Conservation (phyloP, 30 jellyfish, hydroid and myxozoan genomes). For the Catostylus mosaicus region DNA sequence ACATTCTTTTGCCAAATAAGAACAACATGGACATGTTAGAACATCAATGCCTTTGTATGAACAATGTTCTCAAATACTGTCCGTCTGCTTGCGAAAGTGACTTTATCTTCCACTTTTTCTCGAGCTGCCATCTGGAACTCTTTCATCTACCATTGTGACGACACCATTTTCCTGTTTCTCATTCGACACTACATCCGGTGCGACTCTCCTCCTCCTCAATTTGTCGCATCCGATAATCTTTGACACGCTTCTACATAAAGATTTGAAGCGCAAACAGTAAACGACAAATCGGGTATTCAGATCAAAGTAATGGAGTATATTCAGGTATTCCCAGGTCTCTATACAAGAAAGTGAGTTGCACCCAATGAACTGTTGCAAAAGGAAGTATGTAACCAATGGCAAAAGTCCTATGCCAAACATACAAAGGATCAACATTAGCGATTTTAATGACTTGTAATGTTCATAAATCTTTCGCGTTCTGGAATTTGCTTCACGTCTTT, state of each 20-base stretch:
- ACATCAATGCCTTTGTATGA: too few species aligned
- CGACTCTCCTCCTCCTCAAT: constrained; percentile 19
- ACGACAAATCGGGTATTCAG: constrained; percentile 54
- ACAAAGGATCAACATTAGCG: constrained; percentile 30
- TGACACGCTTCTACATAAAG: constrained; percentile 27
- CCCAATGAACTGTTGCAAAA: constrained; percentile 19
- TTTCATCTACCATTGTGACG: constrained; percentile 49
- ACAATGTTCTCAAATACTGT: too few species aligned
- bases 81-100: too few species aligned
- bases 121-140: background rate
- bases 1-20: too few species aligned
- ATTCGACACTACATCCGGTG: constrained; percentile 13
- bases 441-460: constrained; percentile 49
- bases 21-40: too few species aligned
- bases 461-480: constrained; percentile 39
- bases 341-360: constrained; percentile 37
- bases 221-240: constrained; percentile 31
- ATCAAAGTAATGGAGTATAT: constrained; percentile 38
- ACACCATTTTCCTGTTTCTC: constrained; percentile 42
- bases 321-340: constrained; percentile 54
- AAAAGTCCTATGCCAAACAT: constrained; percentile 74
- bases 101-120: background rate
- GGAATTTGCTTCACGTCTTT: constrained; percentile 38
- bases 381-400: constrained; percentile 37
- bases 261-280: constrained; percentile 68